Conservation (phyloP, 2,113 vertebrate genomes). For the Prietella phreatophila region DNA sequence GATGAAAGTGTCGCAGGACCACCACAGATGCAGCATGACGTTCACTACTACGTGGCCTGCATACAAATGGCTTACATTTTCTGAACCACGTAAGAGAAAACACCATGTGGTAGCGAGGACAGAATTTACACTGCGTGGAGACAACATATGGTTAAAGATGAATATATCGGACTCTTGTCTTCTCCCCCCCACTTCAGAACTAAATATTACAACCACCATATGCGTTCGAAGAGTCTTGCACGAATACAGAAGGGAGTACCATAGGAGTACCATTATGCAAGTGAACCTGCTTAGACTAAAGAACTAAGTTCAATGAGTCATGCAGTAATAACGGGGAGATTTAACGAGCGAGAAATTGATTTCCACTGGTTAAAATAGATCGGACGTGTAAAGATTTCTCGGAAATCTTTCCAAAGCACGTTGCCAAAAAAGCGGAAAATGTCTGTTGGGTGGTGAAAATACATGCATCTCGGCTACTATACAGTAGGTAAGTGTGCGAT, state of each 20-base stretch:
- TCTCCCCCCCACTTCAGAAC: neutral
- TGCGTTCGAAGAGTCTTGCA: neutral
- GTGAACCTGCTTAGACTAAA: neutral
- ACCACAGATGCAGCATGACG: neutral
- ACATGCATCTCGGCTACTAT: too few relatives aligned
- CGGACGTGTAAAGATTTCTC: neutral
- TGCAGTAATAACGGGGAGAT: neutral
- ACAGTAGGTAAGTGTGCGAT: too few relatives aligned
- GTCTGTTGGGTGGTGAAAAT: too few relatives aligned
- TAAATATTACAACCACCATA: constrained; percentile 5
- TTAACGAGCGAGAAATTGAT: neutral
- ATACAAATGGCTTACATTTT: neutral
- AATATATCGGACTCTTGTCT: neutral
- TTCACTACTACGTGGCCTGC: neutral
- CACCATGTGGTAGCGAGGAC: neutral
- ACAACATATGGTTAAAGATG: neutral
- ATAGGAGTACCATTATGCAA: neutral
- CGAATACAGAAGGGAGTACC: neutral
- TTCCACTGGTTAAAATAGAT: neutral
- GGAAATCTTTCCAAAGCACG: neutral
- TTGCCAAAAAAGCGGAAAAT: too few relatives aligned
- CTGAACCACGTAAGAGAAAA: neutral
- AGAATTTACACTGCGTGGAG: neutral
- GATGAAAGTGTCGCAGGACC: constrained; percentile 10
- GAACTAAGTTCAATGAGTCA: too few relatives aligned